These are phyloP conservation scores for Pygathrix nemaeus DNA, from an alignment of 2,113 vertebrate genomes.

Conservation along the genomic window DNA sequence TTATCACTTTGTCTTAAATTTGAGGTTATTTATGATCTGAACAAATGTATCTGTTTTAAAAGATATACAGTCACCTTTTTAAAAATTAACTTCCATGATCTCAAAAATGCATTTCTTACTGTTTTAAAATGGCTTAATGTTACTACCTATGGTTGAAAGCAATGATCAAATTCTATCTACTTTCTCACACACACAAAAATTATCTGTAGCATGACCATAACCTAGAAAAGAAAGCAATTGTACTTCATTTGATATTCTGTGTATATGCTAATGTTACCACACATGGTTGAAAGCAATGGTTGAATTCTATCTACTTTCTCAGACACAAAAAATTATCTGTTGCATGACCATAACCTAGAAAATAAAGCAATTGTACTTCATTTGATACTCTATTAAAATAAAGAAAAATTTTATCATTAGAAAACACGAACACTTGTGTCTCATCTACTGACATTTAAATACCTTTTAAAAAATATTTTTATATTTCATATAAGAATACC, in stretches of 20 bases:
- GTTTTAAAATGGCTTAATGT: background rate
- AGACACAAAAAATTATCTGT: background rate
- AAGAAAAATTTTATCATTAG: background rate
- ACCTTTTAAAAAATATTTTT: background rate
- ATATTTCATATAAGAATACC: background rate
- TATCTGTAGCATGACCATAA: background rate
- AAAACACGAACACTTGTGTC: background rate
- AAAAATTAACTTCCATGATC: background rate
- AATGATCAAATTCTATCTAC: background rate
- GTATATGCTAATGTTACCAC: background rate
- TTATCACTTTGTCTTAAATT: background rate
- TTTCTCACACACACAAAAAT: background rate
- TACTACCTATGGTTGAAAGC: background rate
- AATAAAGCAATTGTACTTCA: background rate
- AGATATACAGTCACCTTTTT: fast-evolving
- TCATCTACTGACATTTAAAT: background rate
- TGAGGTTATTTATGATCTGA: background rate
- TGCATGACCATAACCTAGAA: background rate
- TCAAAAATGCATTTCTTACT: background rate
- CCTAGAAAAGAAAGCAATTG: background rate
- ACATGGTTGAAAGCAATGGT: background rate
- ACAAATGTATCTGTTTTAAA: background rate
- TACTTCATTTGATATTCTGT: background rate
- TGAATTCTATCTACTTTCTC: background rate
- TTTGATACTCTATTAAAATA: background rate